phyloP scores from a whole-genome alignment of 2,888 invertebrate species.

The Diaperis boleti region DNA sequence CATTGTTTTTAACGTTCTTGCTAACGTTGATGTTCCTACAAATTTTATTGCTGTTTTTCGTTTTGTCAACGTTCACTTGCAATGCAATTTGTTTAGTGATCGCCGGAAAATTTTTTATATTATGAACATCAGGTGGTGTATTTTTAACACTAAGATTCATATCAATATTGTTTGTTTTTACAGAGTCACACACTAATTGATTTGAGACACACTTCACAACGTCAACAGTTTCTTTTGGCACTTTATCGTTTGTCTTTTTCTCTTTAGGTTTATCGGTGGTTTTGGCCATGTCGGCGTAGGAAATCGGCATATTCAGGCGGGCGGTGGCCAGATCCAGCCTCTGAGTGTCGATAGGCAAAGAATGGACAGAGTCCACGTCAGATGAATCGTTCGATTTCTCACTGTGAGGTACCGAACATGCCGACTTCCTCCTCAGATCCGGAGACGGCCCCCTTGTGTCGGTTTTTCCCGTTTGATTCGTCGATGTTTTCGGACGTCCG shows the following conservation, averaged over 20 bases:
- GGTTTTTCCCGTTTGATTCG: constrained; percentile 13
- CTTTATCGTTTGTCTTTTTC: constrained; percentile 52
- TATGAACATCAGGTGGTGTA: constrained; percentile 57
- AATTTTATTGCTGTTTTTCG: constrained; percentile 44
- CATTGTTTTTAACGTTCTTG: constrained; percentile 47
- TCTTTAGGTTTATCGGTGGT: constrained; percentile 55
- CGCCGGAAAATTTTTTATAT: constrained; percentile 61
- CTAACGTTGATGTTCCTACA: constrained; percentile 42
- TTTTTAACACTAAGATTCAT: constrained; percentile 36
- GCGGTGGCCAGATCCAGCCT: constrained; percentile 31
- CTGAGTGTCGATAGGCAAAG: constrained; percentile 74
- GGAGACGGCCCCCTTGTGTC: constrained; percentile 47
- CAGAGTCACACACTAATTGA: constrained; percentile 12
- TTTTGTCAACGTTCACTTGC: constrained; percentile 30
- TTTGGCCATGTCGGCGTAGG: constrained; percentile 86
- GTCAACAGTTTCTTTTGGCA: constrained; percentile 42
- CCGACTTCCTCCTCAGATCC: constrained; percentile 73
- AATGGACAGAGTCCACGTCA: constrained; percentile 87
- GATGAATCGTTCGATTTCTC: constrained; percentile 87
- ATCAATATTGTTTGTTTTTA: constrained; percentile 17
- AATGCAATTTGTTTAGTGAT: constrained; percentile 48
- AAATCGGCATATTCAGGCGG: constrained; percentile 62
- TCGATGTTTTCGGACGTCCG: constrained; percentile 51
- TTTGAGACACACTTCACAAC: constrained; percentile 13
- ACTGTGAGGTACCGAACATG: constrained; percentile 83